Percentiles rank a stretch among this genome's conserved stretches.
phyloP scores from a whole-genome alignment of 2,113 vertebrate species.

The Phodopus roborovskii region DNA sequence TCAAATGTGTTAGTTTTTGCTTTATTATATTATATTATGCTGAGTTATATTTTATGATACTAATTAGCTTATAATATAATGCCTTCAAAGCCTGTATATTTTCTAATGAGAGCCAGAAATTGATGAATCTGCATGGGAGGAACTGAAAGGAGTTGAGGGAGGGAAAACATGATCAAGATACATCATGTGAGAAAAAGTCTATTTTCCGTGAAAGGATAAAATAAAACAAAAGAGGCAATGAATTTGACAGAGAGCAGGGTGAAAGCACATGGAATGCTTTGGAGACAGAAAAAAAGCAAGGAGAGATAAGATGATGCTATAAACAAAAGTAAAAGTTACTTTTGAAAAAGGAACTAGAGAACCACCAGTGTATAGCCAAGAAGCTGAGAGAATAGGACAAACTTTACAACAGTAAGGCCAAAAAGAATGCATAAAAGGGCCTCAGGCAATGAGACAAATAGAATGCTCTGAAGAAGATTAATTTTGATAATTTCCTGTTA shows the following conservation, averaged over 20 bases:
- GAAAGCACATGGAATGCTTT: too few species aligned
- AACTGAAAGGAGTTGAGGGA: accelerated
- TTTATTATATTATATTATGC: background rate
- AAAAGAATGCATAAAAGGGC: background rate
- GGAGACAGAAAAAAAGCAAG: background rate
- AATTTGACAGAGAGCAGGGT: background rate
- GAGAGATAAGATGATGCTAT: background rate
- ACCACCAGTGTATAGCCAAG: background rate
- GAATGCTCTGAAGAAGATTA: background rate
- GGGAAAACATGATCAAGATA: background rate
- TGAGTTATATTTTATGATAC: background rate
- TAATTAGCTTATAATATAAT: too few species aligned
- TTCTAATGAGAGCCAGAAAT: background rate
- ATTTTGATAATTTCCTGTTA: background rate
- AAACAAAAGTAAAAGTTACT: background rate
- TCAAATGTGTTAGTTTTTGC: background rate
- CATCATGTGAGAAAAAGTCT: background rate
- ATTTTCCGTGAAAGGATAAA: background rate
- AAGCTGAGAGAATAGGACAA: background rate
- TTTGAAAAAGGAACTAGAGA: background rate
- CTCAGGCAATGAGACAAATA: background rate
- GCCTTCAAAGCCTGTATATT: background rate
- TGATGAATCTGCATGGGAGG: too few species aligned
- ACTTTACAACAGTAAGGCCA: background rate
- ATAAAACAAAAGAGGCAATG: background rate